phyloP scores from a whole-genome alignment of 2,888 invertebrate genomes.

The Chrysolina americana region DNA sequence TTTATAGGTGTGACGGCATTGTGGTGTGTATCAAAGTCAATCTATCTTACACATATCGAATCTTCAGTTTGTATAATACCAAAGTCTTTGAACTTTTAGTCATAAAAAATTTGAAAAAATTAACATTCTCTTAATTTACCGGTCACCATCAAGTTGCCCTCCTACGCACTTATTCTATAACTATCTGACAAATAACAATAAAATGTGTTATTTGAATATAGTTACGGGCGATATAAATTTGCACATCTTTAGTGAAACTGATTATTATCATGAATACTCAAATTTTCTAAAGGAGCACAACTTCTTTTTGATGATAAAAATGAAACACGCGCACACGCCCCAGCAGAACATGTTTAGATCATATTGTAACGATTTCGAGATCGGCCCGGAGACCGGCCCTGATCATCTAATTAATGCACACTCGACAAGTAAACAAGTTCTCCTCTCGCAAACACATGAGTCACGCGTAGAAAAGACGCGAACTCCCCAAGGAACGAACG shows the following conservation, averaged over 20 bases:
- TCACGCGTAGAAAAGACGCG: no score
- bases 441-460: no score
- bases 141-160: slow-evolving; percentile 6
- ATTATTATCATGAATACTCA: neutral
- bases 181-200: neutral
- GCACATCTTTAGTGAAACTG: neutral
- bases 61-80: neutral
- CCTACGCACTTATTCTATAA: neutral
- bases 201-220: neutral
- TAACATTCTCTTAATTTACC: neutral
- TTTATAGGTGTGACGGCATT: slow-evolving; percentile 3
- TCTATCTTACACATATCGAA: neutral
- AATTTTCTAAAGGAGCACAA: neutral
- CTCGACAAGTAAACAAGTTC: no score
- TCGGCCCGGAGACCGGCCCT: no score
- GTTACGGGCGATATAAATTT: neutral
- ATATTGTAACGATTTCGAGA: no score
- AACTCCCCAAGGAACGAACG: no score
- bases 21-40: slow-evolving; percentile 2
- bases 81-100: neutral
- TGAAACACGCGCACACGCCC: no score
- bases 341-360: no score
- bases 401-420: no score
- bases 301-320: neutral
- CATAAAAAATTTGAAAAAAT: neutral